Conservation (phyloP, 2,113 vertebrate genomes). For the Podarcis cretensis region DNA sequence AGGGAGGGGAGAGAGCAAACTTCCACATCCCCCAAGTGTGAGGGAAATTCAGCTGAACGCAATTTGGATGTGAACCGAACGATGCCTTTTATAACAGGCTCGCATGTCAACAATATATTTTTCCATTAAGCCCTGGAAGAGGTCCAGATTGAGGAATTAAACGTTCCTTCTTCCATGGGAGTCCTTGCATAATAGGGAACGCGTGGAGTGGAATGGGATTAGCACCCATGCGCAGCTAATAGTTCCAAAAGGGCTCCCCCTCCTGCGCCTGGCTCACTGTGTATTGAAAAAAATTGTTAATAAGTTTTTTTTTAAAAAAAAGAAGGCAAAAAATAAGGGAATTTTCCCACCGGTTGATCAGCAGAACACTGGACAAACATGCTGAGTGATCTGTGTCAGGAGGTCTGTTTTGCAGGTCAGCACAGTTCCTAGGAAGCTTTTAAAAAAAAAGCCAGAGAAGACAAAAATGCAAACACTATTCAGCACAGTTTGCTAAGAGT, state of each 20-base stretch:
- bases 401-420: too few species aligned
- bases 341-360: not conserved
- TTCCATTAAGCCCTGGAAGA: constrained; percentile 52
- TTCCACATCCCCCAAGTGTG: constrained; percentile 46
- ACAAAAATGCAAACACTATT: not conserved
- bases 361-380: not conserved
- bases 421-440: too few species aligned
- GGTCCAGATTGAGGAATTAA: constrained; percentile 46
- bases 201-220: constrained; percentile 33
- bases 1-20: constrained; percentile 19
- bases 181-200: constrained; percentile 43
- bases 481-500: not conserved
- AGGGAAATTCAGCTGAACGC: constrained; percentile 50
- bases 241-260: constrained; percentile 26
- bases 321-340: not conserved
- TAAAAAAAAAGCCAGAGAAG: too few species aligned
- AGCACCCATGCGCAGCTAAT: constrained; percentile 33
- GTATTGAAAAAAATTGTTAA: not conserved
- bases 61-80: constrained; percentile 45
- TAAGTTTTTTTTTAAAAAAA: too few species aligned
- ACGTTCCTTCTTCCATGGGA: constrained; percentile 44
- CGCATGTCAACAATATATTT: not conserved
- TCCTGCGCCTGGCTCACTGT: not conserved
- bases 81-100: constrained; percentile 54
- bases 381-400: not conserved